Percentiles rank a stretch among this genome's conserved stretches.
phyloP scores from a whole-genome alignment of 2,888 invertebrate genomes.

The Calliphora vomitoria region DNA sequence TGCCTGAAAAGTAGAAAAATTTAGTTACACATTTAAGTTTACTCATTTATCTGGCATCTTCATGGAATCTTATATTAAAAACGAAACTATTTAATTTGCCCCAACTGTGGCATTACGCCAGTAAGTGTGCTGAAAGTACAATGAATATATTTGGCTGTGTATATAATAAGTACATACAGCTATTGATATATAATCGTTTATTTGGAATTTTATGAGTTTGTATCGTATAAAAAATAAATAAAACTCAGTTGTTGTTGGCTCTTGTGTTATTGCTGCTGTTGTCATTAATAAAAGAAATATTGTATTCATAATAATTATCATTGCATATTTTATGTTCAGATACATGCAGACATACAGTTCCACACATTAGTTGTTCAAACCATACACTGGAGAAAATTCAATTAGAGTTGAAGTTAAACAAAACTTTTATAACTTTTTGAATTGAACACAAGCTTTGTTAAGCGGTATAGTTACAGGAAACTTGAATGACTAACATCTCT shows the following conservation, averaged over 20 bases:
- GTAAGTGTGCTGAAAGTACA: not conserved
- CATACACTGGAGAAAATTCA: not conserved
- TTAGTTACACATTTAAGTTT: too few relatives aligned
- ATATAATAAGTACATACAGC: not conserved
- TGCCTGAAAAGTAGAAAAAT: too few relatives aligned
- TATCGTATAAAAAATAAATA: not conserved
- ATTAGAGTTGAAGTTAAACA: not conserved
- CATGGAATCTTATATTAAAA: not conserved
- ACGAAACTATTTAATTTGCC: not conserved
- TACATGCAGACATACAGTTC: not conserved
- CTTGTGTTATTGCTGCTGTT: slow-evolving; percentile 44
- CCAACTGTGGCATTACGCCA: not conserved
- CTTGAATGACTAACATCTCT: too few relatives aligned
- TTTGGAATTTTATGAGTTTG: slow-evolving; percentile 51
- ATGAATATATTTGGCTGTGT: not conserved
- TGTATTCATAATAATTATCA: slow-evolving; percentile 74
- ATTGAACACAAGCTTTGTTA: too few relatives aligned
- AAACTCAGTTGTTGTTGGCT: slow-evolving; percentile 16
- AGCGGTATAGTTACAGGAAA: too few relatives aligned
- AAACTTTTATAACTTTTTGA: too few relatives aligned
- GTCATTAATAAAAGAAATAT: slow-evolving; percentile 72
- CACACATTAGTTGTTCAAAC: not conserved
- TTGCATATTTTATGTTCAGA: slow-evolving; percentile 54
- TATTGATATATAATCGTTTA: slow-evolving; percentile 46
- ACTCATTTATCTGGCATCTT: not conserved